Conservation (phyloP, 2,888 invertebrate species). For the Oxytorus armatus region DNA sequence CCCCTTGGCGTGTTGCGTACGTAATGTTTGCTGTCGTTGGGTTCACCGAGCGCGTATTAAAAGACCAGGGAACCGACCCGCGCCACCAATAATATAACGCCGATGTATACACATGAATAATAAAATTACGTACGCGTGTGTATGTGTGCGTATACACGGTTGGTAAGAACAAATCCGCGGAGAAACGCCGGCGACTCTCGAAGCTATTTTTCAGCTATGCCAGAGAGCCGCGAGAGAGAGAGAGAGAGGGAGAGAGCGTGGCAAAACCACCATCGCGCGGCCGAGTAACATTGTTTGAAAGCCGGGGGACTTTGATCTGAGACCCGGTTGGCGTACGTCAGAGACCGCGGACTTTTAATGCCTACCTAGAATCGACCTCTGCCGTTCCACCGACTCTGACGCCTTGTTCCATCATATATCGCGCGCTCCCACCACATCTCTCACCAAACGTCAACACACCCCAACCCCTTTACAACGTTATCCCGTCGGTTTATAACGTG, state of each 20-base stretch:
- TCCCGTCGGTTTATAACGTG: too few relatives aligned
- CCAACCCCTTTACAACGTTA: too few relatives aligned
- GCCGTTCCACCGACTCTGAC: slow-evolving; percentile 54
- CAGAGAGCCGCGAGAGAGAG: slow-evolving; percentile 43
- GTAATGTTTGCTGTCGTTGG: slow-evolving; percentile 62
- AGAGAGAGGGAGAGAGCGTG: too few relatives aligned
- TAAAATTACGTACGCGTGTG: slow-evolving; percentile 4
- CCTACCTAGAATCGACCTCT: slow-evolving; percentile 76
- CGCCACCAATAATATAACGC: slow-evolving; percentile 37
- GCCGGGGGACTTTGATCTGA: slow-evolving; percentile 83
- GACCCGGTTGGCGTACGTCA: slow-evolving; percentile 81
- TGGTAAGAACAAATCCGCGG: slow-evolving; percentile 56
- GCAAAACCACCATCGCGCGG: too few relatives aligned
- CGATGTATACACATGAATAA: not conserved
- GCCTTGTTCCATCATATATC: slow-evolving; percentile 12
- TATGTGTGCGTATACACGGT: slow-evolving; percentile 9
- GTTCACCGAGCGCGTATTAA: slow-evolving; percentile 70
- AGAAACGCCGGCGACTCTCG: slow-evolving; percentile 71
- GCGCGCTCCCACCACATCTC: slow-evolving; percentile 40
- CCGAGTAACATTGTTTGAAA: slow-evolving; percentile 84
- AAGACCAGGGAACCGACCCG: slow-evolving; percentile 68
- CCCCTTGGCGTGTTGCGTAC: slow-evolving; percentile 53
- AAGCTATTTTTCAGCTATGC: slow-evolving; percentile 66
- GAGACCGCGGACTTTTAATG: slow-evolving; percentile 81
- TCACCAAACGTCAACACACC: too few relatives aligned